phyloP scores from a whole-genome alignment of 2,113 vertebrate genomes.

The Camelus dromedarius region DNA sequence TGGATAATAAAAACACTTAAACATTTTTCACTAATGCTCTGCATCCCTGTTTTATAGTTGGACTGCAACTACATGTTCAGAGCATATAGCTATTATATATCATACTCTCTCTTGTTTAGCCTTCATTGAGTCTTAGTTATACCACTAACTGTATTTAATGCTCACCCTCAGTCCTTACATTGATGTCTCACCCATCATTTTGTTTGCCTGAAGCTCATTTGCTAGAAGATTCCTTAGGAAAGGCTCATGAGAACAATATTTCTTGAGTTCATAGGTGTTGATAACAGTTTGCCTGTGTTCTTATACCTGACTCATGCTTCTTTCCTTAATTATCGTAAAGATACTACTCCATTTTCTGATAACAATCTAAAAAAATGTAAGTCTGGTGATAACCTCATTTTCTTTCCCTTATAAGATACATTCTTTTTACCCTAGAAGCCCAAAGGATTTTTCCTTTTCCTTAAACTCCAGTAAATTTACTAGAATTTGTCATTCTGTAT shows the following conservation, averaged over 20 bases:
- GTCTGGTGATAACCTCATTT: neutral
- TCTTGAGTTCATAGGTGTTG: neutral
- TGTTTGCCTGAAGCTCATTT: neutral
- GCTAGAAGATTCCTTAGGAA: neutral
- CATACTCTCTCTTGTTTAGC: neutral
- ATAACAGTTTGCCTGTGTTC: neutral
- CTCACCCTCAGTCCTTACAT: neutral
- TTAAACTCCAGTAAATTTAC: neutral
- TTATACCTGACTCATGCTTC: neutral
- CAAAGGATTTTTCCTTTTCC: neutral
- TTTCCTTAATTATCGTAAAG: neutral
- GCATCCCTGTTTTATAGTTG: neutral
- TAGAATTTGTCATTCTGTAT: conserved; percentile 7
- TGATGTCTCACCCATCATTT: neutral
- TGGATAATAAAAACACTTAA: neutral
- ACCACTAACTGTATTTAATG: neutral
- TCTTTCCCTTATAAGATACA: too few relatives aligned
- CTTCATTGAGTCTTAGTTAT: neutral
- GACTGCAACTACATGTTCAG: neutral
- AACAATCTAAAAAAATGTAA: neutral
- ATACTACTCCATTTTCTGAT: neutral
- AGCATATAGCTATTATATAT: neutral
- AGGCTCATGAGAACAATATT: neutral
- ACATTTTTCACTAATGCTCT: neutral
- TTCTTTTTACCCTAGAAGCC: neutral